Base-by-base conservation (phyloP, 2,113 vertebrate species). In the Pomatorhinus ruficollis region DNA sequence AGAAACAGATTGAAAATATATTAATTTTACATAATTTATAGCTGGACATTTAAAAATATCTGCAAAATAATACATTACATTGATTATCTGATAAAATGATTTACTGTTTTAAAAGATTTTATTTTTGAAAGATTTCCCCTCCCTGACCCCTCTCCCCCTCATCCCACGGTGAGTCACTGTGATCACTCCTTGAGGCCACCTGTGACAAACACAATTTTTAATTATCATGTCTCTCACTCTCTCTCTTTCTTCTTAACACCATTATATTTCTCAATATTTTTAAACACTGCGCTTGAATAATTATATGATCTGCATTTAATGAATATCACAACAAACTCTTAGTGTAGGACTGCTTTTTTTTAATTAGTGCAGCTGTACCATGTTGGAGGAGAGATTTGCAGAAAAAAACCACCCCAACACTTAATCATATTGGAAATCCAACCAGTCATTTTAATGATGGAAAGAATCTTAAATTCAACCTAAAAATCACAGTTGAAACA, bases 131-230 rank as follows among this genome's bases (percentile, higher is more conserved):
- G 39, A 39, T 39, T 40, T 52, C 7, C 64, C 8, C 10, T 68
- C 16, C 6, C 5, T 70, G 5, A 6, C 1, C 3, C 12, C 8
- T 37, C 7, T 40, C 0, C 1, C 12, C 12, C 0, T 1, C 1
- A 1, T 3, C 3, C 3, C 1, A 1, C 3, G 1, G 3, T 27
- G 15, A 52, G 59, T 74, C 59, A 40, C 12, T 49, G 12, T 35
- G 31, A 61, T 74, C 0, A 0, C 9, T 69, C 4, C 30, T 82
- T 20, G 20, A 74, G 22, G 10, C 25, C 18, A 5, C 28, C 28
- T 70, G 15, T 47, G 63, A 74, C n/a, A 75, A 84, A 66, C 3
- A 39, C 39, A 39, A 39, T 39, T 39, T 39, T 39, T 11, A 42
- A 27, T 54, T 66, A 90, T 87, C 42, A 13, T 49, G 12, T 68